Conservation (phyloP, 2,888 invertebrate genomes). For the Amphipoea oculea region DNA sequence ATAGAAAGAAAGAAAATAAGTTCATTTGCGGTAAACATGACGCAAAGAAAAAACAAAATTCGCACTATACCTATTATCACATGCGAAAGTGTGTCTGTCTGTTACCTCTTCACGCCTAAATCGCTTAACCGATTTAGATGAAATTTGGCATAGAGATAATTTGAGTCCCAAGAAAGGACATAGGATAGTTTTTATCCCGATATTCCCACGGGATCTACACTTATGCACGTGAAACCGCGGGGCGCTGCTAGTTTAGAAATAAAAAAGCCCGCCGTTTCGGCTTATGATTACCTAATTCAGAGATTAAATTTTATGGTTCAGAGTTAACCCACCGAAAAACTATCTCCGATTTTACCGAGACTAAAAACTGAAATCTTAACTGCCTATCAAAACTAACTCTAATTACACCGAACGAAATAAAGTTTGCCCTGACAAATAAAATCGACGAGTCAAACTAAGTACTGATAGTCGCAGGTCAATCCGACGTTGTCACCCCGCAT, state of each 20-base stretch:
- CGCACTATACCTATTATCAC: not conserved
- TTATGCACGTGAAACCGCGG: too few relatives aligned
- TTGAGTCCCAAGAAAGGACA: too few relatives aligned
- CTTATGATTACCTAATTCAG: not conserved
- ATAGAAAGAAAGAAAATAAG: not conserved
- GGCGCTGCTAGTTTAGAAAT: not conserved
- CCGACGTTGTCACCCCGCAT: constrained; percentile 38
- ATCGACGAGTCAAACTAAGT: not conserved
- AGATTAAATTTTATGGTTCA: not conserved
- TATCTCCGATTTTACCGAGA: not conserved
- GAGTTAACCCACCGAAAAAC: not conserved
- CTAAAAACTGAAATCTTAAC: not conserved
- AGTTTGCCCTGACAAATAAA: not conserved
- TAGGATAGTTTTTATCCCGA: too few relatives aligned
- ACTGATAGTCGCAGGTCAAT: constrained; percentile 23
- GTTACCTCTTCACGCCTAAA: too few relatives aligned
- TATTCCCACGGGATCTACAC: too few relatives aligned
- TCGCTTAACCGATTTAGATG: too few relatives aligned
- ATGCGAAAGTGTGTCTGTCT: too few relatives aligned
- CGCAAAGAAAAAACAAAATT: not conserved
- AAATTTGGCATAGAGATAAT: too few relatives aligned
- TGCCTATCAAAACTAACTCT: not conserved
- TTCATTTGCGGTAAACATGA: too few relatives aligned
- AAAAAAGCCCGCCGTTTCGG: not conserved
- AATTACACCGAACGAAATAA: not conserved